phyloP scores from a whole-genome alignment of 2,888 invertebrate genomes.

The Lasioglossum vierecki region DNA sequence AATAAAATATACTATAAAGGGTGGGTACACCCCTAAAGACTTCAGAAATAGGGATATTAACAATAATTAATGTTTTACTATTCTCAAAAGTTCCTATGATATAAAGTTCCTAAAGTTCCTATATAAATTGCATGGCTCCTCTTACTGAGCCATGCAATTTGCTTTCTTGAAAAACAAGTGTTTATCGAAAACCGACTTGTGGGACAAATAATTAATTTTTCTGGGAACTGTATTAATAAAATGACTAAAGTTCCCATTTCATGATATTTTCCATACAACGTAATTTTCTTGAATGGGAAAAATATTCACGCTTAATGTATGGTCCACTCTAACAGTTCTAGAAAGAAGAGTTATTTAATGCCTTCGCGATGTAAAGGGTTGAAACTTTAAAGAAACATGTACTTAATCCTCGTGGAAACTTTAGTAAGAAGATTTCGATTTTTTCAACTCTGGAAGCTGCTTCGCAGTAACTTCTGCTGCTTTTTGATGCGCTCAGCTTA shows the following conservation, averaged over 20 bases:
- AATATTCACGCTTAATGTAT: neutral
- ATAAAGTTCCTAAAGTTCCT: no score
- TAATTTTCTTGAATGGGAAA: neutral
- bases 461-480: neutral
- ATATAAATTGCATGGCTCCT: no score
- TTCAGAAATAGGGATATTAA: no score
- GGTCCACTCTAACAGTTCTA: neutral
- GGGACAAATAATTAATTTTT: no score
- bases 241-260: neutral
- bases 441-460: neutral
- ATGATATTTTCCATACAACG: neutral
- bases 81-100: no score
- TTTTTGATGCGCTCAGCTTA: neutral
- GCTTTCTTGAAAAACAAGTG: no score
- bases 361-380: neutral
- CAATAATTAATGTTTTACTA: no score
- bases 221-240: neutral
- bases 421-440: slow-evolving; percentile 2
- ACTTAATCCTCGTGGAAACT: neutral
- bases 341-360: neutral
- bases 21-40: no score
- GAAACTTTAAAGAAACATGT: neutral
- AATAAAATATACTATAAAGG: no score
- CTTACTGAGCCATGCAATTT: no score
- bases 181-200: no score